Percentiles rank a stretch among this genome's conserved stretches.
Evolutionary conservation across 1,140 invertebrate genomes (phyloP).

Genomic region (Psilanteris sp.): DNA sequence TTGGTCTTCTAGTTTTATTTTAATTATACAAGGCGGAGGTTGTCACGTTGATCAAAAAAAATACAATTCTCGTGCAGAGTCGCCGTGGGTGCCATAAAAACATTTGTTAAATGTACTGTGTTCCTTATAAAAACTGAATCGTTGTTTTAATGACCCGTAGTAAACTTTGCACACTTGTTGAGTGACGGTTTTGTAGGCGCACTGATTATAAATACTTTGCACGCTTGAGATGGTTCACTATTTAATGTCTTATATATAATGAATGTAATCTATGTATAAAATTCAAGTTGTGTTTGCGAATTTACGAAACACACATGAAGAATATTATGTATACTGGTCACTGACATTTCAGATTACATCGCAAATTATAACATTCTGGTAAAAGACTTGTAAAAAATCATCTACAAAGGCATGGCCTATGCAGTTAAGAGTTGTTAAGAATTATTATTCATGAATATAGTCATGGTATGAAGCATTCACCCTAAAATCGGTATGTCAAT

Average conservation of each 20-base stretch:
- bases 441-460: too few species aligned
- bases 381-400: too few species aligned
- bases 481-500: too few species aligned
- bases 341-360: conserved; percentile 35
- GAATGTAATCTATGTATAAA: conserved; percentile 1
- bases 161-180: conserved; percentile 45
- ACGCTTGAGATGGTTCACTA: conserved; percentile 29
- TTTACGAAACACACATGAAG: conserved; percentile 9
- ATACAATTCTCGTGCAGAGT: conserved; percentile 5
- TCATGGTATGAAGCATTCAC: too few species aligned
- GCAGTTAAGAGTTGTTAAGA: too few species aligned
- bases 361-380: conserved; percentile 13
- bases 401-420: too few species aligned
- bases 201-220: conserved; percentile 25
- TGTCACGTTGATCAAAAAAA: conserved; percentile 28
- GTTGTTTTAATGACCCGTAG: conserved; percentile 39
- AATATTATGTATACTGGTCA: conserved; percentile 26
- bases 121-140: conserved; percentile 33
- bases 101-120: conserved; percentile 53
- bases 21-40: conserved; percentile 18
- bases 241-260: conserved; percentile 32
- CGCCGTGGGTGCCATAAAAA: conserved; percentile 37
- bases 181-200: conserved; percentile 39
- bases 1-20: conserved; percentile 12
- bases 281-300: conserved; percentile 3